Evolutionary conservation across 2,113 vertebrate species (phyloP), one percentile per base, ranked within the genome.

Genomic region (Grallaria varia): DNA sequence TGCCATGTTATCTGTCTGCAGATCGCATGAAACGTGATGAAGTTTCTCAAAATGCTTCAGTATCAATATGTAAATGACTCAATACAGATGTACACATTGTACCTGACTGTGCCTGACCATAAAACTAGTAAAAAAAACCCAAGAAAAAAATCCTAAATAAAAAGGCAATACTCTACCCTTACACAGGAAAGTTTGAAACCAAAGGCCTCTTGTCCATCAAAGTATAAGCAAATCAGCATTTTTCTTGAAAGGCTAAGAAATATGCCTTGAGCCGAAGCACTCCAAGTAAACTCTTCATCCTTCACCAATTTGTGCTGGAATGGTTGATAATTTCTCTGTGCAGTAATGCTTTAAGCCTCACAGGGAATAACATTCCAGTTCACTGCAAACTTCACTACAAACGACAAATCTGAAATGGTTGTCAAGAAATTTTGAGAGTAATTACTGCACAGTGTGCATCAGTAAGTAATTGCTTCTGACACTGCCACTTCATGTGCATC

Each of bases 401-500:
- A 82, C 77, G 86, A 93, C 71, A 88, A 83, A 95, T 72, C 27
- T 17, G 12, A 90, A 90, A 87, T 73, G 35, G 42, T 14, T 92
- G 75, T 91, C 89, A 91, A 83, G 86, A 81, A 93, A 87, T n/a
- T 77, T 69, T 68, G 79, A 67, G 59, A 58, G 52, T 90, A 94
- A 93, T 86, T 94, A 79, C 71, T 56, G 76, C 49, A 81, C 58
- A 93, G 74, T 21, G 30, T 60, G 62, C 52, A 84, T 42, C 62
- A 90, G 33, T 81, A 93, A 83, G 90, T 85, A 87, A 96, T 66
- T 83, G 62, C 37, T 95, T 89, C 81, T 84, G 95, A 95, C 96
- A 64, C 5, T 83, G 94, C 95, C 84, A 76, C 37, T 86, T 96
- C 42, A 81, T 25, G 39, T 47, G 56, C 69, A 78, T 90, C 86